Evolutionary conservation across 2,113 vertebrate species (phyloP), one percentile per base, ranked within the genome.

Genomic region (Oncorhynchus clarkii): DNA sequence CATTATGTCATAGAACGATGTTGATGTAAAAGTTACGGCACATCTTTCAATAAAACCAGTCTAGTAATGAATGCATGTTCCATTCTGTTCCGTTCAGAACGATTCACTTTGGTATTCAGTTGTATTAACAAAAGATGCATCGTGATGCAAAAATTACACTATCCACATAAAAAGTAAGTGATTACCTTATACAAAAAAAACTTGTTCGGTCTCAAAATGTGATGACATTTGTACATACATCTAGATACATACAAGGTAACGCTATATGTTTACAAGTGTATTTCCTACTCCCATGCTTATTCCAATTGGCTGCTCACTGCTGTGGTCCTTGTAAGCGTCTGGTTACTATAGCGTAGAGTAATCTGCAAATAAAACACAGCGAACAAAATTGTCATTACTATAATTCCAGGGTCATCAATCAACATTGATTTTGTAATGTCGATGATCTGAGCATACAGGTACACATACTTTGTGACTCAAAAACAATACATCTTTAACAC

Each of bases 11-110:
- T 20, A 57, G 14, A 57, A 31, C 1, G 4, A 67, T 31, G 67
- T 45, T 45, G 34, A 12, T 82, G 71, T 74, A 76, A 82, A 85
- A 69, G 66, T 75, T 78, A 79, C 78, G 75, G 74, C 78, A 76
- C 62, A 72, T 65, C 59, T 60, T 71, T 86, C 68, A 70, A 81
- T 85, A 81, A 85, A 83, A 78, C 31, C 6, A 7, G 26, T 73
- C 65, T 83, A 79, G 78, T 14, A 66, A 45, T 79, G 1, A 70
- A 22, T 82, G 22, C 24, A 24, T 6, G 34, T 48, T 14, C 3
- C n/a, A 27, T 65, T 67, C 65, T 67, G 20, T 62, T 62, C n/a
- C 59, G 2, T 22, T 62, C 20, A 22, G 59, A 62, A 62, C 5
- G 6, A 62, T 62, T n/a, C n/a, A 62, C 20, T 24, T 62, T 22